Evolutionary conservation across 2,113 vertebrate species (phyloP).

Genomic region (Coregonus clupeaformis): DNA sequence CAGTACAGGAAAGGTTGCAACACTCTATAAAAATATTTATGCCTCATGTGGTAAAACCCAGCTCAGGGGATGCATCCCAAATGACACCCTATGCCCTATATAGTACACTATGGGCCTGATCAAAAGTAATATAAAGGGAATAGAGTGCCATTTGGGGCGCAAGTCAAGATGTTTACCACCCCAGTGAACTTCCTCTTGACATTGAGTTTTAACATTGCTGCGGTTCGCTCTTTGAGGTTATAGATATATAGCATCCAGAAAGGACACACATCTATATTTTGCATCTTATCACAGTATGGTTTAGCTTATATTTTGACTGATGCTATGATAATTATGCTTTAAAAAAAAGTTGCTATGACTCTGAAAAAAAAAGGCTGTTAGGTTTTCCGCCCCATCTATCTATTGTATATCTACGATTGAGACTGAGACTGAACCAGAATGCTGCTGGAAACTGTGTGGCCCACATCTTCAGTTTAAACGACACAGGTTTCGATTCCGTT

Average conservation of each 20-base stretch:
- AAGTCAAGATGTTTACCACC: not conserved
- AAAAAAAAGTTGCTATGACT: not conserved
- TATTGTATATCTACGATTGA: not conserved
- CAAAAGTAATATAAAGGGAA: too few relatives aligned
- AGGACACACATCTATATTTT: not conserved
- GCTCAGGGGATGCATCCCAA: too few relatives aligned
- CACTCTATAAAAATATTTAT: too few relatives aligned
- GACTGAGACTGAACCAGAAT: not conserved
- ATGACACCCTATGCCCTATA: too few relatives aligned
- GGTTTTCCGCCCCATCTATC: not conserved
- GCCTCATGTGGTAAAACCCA: too few relatives aligned
- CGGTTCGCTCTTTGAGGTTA: not conserved
- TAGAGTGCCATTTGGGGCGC: too few relatives aligned
- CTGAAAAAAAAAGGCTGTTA: not conserved
- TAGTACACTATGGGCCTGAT: not conserved
- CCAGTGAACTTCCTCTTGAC: not conserved
- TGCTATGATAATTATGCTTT: not conserved
- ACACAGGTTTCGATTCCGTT: not conserved
- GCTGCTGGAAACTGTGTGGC: too few relatives aligned
- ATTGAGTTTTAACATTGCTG: not conserved
- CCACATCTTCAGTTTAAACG: too few relatives aligned
- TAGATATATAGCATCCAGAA: not conserved
- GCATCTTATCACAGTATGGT: not conserved
- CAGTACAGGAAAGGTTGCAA: too few relatives aligned
- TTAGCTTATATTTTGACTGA: not conserved